Base-by-base conservation (phyloP, 92 coral and sea anemone species). In the Zoanthus sociatus region DNA sequence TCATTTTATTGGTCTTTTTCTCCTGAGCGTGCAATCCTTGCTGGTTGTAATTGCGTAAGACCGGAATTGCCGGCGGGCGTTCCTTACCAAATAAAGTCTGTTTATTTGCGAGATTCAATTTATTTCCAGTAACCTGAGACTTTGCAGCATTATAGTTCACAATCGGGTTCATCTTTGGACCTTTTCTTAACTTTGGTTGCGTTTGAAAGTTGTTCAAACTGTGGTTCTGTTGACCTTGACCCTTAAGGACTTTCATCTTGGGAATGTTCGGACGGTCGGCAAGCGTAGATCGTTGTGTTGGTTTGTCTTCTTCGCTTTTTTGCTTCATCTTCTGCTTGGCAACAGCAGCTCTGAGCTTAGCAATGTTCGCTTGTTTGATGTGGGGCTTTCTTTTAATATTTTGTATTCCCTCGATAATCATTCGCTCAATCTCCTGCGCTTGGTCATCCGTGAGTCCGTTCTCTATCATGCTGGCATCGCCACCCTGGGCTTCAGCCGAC, bases 381-480 rank as follows among this genome's bases (percentile, higher is more conserved):
- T 81, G 85, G 6, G 93, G 81, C 37, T 92, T 95, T 64, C 92
- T 95, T 89, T 95, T 92, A 14, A 93, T 94, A 78, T 97, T 94
- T 61, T 95, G 92, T 33, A 97, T 92, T 74, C 99, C 99, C 79
- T 96, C 99, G 18, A 97, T 97, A 26, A 96, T 96, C 99, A 96
- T 96, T 75, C 99, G 87, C 50, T 96, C 99, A 73, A 96, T 96
- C 2, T 96, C 93, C 51, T 95, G 98, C 72, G 98, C 99, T 73
- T 96, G 99, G 15, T 95, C 99, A 67, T 96, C 99, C 11, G 99
- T 96, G 32, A 96, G 84, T 4, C 95, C 91, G 63, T 94, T 95
- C n/a, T 93, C 98, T 9, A 93, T 31, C 53, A 79, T 70, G 17
- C 84, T 91, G n/a, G 92, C 94, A 58, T 94, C 98, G 10, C 95